Evolutionary conservation across 1,140 invertebrate species (phyloP).

Genomic region (Tetragonula clypearis): DNA sequence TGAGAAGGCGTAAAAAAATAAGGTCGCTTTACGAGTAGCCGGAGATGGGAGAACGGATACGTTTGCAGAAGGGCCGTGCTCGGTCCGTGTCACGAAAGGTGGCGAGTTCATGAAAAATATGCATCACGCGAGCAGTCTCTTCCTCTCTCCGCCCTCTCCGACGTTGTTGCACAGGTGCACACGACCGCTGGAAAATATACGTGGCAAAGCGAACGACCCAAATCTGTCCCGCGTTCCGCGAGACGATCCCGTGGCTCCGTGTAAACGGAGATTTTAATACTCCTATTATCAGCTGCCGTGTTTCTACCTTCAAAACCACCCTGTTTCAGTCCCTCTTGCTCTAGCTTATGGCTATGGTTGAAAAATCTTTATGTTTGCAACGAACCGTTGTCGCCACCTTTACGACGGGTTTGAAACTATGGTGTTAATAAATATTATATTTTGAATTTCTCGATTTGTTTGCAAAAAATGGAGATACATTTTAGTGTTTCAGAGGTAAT

Average conservation of each 20-base stretch:
- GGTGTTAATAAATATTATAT: too few species aligned
- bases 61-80: conserved; percentile 75
- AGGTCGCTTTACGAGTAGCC: conserved; percentile 79
- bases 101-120: conserved; percentile 78
- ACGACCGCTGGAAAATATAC: not conserved
- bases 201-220: conserved; percentile 73
- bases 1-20: conserved; percentile 77
- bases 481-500: too few species aligned
- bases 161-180: conserved; percentile 22
- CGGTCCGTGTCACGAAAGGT: conserved; percentile 78
- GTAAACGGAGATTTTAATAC: conserved; percentile 15
- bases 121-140: conserved; percentile 76
- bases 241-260: conserved; percentile 9
- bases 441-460: too few species aligned
- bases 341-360: not conserved
- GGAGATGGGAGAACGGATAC: conserved; percentile 76
- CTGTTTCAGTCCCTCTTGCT: not conserved
- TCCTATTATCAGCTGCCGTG: conserved; percentile 13
- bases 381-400: not conserved
- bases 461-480: too few species aligned
- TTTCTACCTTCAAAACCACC: not conserved
- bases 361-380: too few species aligned
- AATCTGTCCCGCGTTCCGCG: conserved; percentile 71
- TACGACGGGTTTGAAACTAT: not conserved
- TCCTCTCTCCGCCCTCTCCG: conserved; percentile 40